phyloP scores from a whole-genome alignment of 1,140 invertebrate species.

The Anoplolepis gracilipes region DNA sequence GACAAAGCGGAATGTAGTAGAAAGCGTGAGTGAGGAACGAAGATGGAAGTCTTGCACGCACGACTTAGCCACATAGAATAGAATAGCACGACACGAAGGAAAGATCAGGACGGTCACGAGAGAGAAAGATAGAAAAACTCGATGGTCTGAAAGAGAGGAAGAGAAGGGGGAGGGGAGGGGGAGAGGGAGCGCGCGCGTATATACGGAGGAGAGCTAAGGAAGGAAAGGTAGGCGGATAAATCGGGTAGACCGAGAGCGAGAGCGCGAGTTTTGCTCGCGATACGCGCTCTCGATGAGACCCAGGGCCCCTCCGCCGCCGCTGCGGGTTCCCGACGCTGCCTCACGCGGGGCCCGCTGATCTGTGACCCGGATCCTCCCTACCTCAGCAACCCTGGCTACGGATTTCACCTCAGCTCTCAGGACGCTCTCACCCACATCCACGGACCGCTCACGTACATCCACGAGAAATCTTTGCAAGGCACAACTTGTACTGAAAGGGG shows the following conservation, averaged over 20 bases:
- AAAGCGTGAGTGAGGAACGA: constrained; percentile 26
- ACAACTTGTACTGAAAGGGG: constrained; percentile 9
- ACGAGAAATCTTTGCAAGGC: constrained; percentile 46
- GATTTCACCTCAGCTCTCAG: constrained; percentile 72
- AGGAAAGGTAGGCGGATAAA: constrained; percentile 71
- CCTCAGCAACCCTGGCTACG: constrained; percentile 77
- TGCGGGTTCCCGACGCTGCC: constrained; percentile 73
- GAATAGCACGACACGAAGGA: neutral
- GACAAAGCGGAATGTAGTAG: constrained; percentile 33
- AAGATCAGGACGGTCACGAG: neutral
- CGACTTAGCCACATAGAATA: constrained; percentile 22
- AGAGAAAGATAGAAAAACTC: neutral
- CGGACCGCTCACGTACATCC: constrained; percentile 37
- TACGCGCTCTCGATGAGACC: constrained; percentile 83
- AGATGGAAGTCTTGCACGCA: constrained; percentile 15
- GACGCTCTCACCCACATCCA: constrained; percentile 69
- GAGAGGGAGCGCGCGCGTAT: constrained; percentile 19
- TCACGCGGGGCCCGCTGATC: constrained; percentile 83
- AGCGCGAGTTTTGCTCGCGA: constrained; percentile 81
- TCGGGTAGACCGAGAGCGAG: constrained; percentile 59
- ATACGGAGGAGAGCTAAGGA: constrained; percentile 23
- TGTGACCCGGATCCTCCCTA: constrained; percentile 86
- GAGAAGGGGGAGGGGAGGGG: too few relatives aligned
- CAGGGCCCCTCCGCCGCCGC: constrained; percentile 69
- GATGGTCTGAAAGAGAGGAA: neutral